phyloP scores from a whole-genome alignment of 1,140 invertebrate genomes.

The Drosophila arawakana region DNA sequence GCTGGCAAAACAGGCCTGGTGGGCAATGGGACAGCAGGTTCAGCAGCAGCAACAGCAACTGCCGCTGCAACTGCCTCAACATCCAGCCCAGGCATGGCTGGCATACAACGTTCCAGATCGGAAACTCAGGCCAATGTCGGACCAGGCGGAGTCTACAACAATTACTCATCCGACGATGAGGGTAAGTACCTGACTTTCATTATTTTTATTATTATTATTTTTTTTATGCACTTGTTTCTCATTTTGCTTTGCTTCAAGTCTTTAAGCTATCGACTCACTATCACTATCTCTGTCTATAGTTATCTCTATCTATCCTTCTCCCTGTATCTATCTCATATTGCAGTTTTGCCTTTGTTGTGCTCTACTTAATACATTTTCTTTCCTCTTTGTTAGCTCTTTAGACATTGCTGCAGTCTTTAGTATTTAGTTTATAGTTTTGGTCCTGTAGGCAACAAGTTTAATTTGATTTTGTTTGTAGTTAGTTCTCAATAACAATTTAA shows the following conservation, averaged over 20 bases:
- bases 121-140: slow-evolving; percentile 85
- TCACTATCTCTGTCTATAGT: slow-evolving; percentile 37
- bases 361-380: slow-evolving; percentile 56
- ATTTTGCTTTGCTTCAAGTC: slow-evolving; percentile 73
- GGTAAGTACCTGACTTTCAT: slow-evolving; percentile 86
- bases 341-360: slow-evolving; percentile 40
- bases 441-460: slow-evolving; percentile 1
- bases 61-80: slow-evolving; percentile 67
- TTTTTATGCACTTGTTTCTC: slow-evolving; percentile 30
- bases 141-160: slow-evolving; percentile 88
- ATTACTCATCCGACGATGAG: slow-evolving; percentile 94
- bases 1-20: slow-evolving; percentile 56
- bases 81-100: slow-evolving; percentile 6
- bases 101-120: slow-evolving; percentile 84
- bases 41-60: slow-evolving; percentile 37
- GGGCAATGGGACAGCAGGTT: slow-evolving; percentile 66
- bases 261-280: slow-evolving; percentile 39
- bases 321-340: slow-evolving; percentile 46
- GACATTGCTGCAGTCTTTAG: slow-evolving; percentile 48
- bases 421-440: slow-evolving; percentile 9
- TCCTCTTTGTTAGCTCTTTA: slow-evolving; percentile 53
- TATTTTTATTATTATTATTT: neutral
- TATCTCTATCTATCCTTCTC: slow-evolving; percentile 27
- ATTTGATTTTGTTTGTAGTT: slow-evolving; percentile 4
- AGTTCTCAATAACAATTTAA: slow-evolving; percentile 24